Base-by-base conservation (phyloP, 2,797 vertebrate species). In the Botia almorhae region DNA sequence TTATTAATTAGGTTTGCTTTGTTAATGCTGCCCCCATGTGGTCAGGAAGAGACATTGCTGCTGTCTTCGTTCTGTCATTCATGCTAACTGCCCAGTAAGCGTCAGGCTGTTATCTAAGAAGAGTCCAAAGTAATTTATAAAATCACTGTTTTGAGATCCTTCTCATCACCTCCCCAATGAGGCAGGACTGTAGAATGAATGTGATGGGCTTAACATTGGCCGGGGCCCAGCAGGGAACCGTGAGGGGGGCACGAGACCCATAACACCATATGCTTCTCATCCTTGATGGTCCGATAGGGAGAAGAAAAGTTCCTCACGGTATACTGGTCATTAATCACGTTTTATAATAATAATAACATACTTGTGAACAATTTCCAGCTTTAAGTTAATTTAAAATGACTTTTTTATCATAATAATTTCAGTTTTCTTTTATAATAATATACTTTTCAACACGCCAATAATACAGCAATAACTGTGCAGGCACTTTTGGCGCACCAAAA, bases 21-120 rank as follows among this genome's bases (percentile, higher is more conserved):
- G 85, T 71, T 69, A 78, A 84, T 74, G 84, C 77, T 84, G 83
- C 79, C 78, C n/a, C 76, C 92, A 2, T 92, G 85, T 86, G 81
- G 43, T 39, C 2, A 7, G n/a, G 43, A 33, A 21, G 13, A 16
- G 69, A 60, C 12, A 23, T 74, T 82, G 63, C 82, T 63, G 16
- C 21, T 10, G 17, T 26, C 43, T 4, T 12, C 26, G 2, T 6
- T 36, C 51, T 23, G 29, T 73, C 46, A 36, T 26, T 26, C 39
- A 61, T 46, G 5, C 29, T 64, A 76, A 91, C 64, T 92, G 90
- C 83, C 92, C 8, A 17, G 43, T 63, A 68, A 55, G 76, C 65
- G 71, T 84, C 84, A 83, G 83, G 70, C 73, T 69, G 76, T 89
- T 85, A 85, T 87, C 83, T 85, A 80, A 78, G 76, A 84, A 81